Evolutionary conservation across 2,113 vertebrate species (phyloP).

Genomic region (Rhinoderma darwinii): DNA sequence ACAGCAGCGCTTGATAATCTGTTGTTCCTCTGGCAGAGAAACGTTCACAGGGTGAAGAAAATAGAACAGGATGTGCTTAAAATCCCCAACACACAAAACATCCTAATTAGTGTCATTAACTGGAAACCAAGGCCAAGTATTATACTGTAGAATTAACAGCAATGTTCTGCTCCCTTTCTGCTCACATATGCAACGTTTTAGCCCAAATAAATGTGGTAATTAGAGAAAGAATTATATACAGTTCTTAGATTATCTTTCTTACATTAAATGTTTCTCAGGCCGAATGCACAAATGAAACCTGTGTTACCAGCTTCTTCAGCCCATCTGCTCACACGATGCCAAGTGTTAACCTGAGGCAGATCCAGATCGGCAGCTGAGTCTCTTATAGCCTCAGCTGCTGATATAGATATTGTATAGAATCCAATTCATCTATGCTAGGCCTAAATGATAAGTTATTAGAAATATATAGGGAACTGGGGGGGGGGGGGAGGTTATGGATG

Average conservation of each 20-base stretch:
- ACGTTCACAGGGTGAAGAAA: slow-evolving; percentile 31
- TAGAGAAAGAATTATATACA: slow-evolving; percentile 1
- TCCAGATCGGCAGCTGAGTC: background rate
- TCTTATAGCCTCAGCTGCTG: too few species aligned
- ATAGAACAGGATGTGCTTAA: slow-evolving; percentile 32
- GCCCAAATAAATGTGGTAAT: slow-evolving; percentile 31
- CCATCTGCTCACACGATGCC: slow-evolving; percentile 8
- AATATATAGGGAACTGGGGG: background rate
- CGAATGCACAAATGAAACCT: background rate
- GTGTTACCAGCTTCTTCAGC: background rate
- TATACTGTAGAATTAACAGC: background rate
- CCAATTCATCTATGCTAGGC: background rate
- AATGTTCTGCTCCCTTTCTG: background rate
- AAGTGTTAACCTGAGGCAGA: background rate
- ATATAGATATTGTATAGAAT: too few species aligned
- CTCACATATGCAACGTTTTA: slow-evolving; percentile 20
- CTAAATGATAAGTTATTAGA: background rate
- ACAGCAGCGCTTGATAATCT: slow-evolving; percentile 13
- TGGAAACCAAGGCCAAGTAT: slow-evolving; percentile 29
- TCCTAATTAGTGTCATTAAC: slow-evolving; percentile 44
- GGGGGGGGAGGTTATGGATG: too few species aligned
- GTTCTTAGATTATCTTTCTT: background rate
- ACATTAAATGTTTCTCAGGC: background rate
- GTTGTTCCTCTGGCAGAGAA: slow-evolving; percentile 31
- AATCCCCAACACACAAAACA: slow-evolving; percentile 39